Conservation (phyloP, 2,888 invertebrate species). For the Thymelicus sylvestris region DNA sequence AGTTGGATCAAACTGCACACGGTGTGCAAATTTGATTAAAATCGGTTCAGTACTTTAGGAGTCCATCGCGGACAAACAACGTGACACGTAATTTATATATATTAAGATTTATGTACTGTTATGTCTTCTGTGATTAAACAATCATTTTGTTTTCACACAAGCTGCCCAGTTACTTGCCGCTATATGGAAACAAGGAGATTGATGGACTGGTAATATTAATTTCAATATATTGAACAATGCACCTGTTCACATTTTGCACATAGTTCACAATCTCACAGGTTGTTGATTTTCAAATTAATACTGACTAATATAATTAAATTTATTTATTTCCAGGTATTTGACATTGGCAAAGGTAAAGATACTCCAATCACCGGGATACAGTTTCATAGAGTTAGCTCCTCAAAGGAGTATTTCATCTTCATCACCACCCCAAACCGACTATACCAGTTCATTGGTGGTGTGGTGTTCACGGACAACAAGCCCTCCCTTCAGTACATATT, state of each 20-base stretch:
- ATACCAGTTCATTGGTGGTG: constrained; percentile 94
- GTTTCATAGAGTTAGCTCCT: constrained; percentile 89
- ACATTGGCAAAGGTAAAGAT: constrained; percentile 91
- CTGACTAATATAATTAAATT: background rate
- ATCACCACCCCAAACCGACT: constrained; percentile 93
- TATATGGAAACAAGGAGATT: constrained; percentile 89
- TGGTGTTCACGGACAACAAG: constrained; percentile 89
- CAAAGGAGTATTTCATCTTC: constrained; percentile 91
- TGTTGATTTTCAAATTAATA: background rate
- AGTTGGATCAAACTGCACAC: no score
- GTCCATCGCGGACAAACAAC: no score
- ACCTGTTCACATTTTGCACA: background rate
- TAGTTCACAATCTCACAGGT: no score
- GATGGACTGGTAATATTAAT: constrained; percentile 88
- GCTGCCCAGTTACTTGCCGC: constrained; percentile 90
- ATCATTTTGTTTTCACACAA: constrained; percentile 66
- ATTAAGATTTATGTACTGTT: no score
- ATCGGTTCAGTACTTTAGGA: no score
- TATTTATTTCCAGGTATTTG: constrained; percentile 89
- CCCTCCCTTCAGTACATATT: constrained; percentile 92
- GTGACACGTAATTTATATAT: no score
- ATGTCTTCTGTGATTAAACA: background rate
- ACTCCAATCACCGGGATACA: constrained; percentile 95
- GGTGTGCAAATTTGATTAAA: no score
- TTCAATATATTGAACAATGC: constrained; percentile 1